Evolutionary conservation across 2,888 invertebrate species (phyloP).

Genomic region (Chrysopilus asiliformis): DNA sequence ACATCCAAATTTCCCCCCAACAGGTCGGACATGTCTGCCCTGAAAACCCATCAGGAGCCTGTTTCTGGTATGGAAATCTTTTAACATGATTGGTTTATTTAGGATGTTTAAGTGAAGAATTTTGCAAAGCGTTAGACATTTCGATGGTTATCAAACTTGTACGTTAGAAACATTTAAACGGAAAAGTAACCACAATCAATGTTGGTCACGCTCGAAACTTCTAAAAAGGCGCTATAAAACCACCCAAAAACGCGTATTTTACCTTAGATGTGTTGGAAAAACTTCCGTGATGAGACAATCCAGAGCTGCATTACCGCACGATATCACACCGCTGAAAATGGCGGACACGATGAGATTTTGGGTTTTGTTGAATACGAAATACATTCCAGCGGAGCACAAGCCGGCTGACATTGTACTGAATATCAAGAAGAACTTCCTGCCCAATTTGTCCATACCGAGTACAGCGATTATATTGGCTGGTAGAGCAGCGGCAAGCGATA

Average conservation of each 20-base stretch:
- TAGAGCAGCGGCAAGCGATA: conserved; percentile 73
- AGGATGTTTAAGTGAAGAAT: too few relatives aligned
- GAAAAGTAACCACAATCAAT: too few relatives aligned
- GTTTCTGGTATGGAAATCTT: too few relatives aligned
- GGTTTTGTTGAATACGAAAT: conserved; percentile 68
- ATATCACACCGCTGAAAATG: conserved; percentile 75
- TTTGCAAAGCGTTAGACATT: too few relatives aligned
- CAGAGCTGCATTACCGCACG: conserved; percentile 77
- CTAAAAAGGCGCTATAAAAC: too few relatives aligned
- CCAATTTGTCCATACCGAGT: conserved; percentile 71
- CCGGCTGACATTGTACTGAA: conserved; percentile 79
- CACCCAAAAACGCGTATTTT: conserved; percentile 13
- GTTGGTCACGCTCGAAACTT: too few relatives aligned
- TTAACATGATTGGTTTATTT: too few relatives aligned
- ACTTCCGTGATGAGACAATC: conserved; percentile 89
- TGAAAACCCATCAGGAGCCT: too few relatives aligned
- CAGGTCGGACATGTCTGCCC: too few relatives aligned
- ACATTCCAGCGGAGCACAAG: conserved; percentile 69
- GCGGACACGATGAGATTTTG: conserved; percentile 75
- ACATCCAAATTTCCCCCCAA: too few relatives aligned
- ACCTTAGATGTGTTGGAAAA: conserved; percentile 83
- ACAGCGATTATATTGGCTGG: conserved; percentile 74
- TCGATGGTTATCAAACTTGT: too few relatives aligned
- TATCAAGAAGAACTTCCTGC: conserved; percentile 59
- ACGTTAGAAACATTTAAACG: background rate